These are phyloP conservation scores for Clanis bilineata DNA, from an alignment of 2,888 invertebrate species.

Conservation along the genomic window DNA sequence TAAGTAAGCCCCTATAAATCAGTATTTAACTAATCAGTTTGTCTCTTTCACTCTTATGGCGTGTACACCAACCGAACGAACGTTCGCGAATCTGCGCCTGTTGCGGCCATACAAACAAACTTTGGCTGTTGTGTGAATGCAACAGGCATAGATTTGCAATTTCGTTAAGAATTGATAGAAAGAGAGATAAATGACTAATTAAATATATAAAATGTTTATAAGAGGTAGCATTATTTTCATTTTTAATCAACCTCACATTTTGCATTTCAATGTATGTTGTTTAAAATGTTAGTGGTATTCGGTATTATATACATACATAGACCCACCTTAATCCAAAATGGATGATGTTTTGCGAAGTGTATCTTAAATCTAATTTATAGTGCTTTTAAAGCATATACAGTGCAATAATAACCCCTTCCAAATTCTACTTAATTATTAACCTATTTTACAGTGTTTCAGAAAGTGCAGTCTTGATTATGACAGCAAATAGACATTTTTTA, in stretches of 20 bases:
- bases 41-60: neutral
- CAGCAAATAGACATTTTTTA: neutral
- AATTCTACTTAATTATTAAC: conserved; percentile 17
- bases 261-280: too few relatives aligned
- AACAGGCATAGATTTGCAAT: too few relatives aligned
- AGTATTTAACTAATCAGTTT: neutral
- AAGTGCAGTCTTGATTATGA: conserved; percentile 12
- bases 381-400: conserved; percentile 47
- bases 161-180: too few relatives aligned
- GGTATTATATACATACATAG: conserved; percentile 33
- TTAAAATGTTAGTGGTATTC: conserved; percentile 21
- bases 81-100: too few relatives aligned
- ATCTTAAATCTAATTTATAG: conserved; percentile 31
- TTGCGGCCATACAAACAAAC: too few relatives aligned
- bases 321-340: conserved; percentile 15
- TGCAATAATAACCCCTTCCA: conserved; percentile 27
- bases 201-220: too few relatives aligned
- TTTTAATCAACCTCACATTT: too few relatives aligned
- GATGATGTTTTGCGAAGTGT: conserved; percentile 17
- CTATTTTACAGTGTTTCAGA: conserved; percentile 14
- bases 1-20: too few relatives aligned
- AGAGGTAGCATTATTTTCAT: neutral
- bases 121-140: too few relatives aligned
- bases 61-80: too few relatives aligned
- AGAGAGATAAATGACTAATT: too few relatives aligned